Evolutionary conservation across 2,113 vertebrate genomes (phyloP), one percentile per base, ranked within the genome.

Genomic region (Barbus barbus): DNA sequence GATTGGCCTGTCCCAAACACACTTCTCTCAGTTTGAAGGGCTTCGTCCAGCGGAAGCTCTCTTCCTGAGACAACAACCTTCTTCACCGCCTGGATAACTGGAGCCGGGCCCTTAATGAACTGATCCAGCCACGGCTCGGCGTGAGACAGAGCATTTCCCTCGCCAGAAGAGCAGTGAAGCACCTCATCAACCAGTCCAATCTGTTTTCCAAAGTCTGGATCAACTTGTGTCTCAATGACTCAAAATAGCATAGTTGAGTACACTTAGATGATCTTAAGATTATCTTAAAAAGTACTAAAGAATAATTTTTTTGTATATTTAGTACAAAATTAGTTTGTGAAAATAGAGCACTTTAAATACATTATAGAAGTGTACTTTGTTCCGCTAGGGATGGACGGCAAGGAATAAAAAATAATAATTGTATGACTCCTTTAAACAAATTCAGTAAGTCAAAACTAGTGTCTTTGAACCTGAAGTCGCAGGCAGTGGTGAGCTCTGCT

Each of bases 401-500:
- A 0, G 11, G 9, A 44, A 41, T 41, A 11, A 44, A 44, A 12
- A 3, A 41, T 41, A 11, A 41, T 12, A 44, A 44, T 44, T 12
- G 12, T 12, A 44, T 12, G 41, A 44, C 41, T 44, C 11, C 2
- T 44, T 44, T 44, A 44, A 44, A 44, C 41, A n/a, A 38, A 1
- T 38, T 38, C 38, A 1, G 38, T 8, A 38, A 1, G 38, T 38
- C 1, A 38, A 38, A 8, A 11, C 41, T 44, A 3, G 33, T 7
- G 73, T 28, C 1, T 36, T 46, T 89, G 76, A 90, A 99, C 98
- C 98, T 98, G 93, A 98, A 98, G 92, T 99, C 97, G 88, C 97
- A 99, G 1, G 97, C 96, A 1, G 97, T 99, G 20, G 93, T 92
- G 84, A 99, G 87, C 86, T 99, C 98, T 77, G 98, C 95, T 38